Percentiles rank a stretch among this genome's conserved stretches.
Conservation (phyloP, 2,888 invertebrate genomes). For the Spodoptera exigua region DNA sequence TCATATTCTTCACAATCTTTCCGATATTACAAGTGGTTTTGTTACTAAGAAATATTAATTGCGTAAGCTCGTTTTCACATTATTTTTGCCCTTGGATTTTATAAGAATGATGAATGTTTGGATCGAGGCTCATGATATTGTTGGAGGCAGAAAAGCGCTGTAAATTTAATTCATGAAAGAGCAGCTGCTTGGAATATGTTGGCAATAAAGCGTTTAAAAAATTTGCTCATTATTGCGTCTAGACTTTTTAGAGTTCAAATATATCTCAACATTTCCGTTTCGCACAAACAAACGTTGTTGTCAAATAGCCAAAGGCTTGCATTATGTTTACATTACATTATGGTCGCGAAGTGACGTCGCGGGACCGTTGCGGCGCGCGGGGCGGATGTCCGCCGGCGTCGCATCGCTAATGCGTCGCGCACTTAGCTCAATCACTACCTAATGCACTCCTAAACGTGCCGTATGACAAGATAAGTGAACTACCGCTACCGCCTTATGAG, state of each 20-base stretch:
- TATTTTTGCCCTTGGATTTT: constrained; percentile 21
- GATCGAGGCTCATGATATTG: too few species aligned
- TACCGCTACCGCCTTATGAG: constrained; percentile 28
- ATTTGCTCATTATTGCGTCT: background rate
- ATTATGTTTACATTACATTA: constrained; percentile 73
- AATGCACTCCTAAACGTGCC: constrained; percentile 63
- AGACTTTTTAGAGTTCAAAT: background rate
- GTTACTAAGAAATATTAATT: constrained; percentile 57
- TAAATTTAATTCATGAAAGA: too few species aligned
- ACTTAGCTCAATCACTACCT: constrained; percentile 78
- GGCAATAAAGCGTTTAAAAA: background rate
- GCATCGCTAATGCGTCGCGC: constrained; percentile 82
- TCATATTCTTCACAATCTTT: constrained; percentile 75
- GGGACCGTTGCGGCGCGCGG: constrained; percentile 49
- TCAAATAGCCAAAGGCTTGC: constrained; percentile 44
- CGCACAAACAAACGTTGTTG: constrained; percentile 26
- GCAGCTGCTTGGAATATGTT: background rate
- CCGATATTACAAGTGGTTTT: constrained; percentile 72
- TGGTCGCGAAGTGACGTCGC: constrained; percentile 75
- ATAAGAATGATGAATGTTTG: constrained; percentile 10
- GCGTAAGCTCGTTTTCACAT: constrained; percentile 46
- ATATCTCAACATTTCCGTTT: constrained; percentile 8
- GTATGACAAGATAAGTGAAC: constrained; percentile 46
- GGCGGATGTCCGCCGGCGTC: constrained; percentile 84
- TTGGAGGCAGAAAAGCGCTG: too few species aligned